These are phyloP conservation scores for Carettochelys insculpta DNA, from an alignment of 2,113 vertebrate species.

Conservation along the genomic window DNA sequence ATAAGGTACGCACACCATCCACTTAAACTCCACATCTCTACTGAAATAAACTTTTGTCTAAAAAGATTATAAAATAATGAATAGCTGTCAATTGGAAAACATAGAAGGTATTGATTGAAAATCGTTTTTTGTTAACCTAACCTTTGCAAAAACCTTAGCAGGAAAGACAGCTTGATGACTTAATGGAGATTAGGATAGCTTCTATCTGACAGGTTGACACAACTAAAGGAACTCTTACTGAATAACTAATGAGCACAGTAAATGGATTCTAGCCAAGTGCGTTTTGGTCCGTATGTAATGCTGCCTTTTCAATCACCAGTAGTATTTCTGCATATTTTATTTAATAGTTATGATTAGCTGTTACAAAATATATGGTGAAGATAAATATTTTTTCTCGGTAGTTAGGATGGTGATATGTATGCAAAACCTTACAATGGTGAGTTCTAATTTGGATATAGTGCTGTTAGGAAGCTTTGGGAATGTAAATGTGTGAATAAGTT, in stretches of 20 bases:
- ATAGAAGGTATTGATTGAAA: background rate
- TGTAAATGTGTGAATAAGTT: background rate
- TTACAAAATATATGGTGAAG: background rate
- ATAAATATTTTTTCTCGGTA: background rate
- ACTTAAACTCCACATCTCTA: background rate
- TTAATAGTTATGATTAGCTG: background rate
- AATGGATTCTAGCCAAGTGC: background rate
- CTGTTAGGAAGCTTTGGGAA: background rate
- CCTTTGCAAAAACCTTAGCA: background rate
- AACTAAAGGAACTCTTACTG: background rate
- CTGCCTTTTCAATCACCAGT: background rate
- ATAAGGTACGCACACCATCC: background rate
- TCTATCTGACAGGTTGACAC: conserved; percentile 7
- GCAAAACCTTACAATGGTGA: background rate
- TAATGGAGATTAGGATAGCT: conserved; percentile 20
- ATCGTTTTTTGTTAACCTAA: background rate
- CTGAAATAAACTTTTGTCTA: background rate
- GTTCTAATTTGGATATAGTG: background rate
- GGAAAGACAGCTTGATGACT: conserved; percentile 24
- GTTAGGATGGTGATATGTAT: background rate
- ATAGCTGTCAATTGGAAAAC: background rate
- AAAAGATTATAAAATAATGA: background rate
- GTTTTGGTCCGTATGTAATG: background rate
- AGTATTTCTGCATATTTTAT: background rate
- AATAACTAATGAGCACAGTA: background rate